A percentile compares a stretch with the other conserved stretches of the same genome.
phyloP scores from a whole-genome alignment of 1,140 invertebrate species.

The Elysia chlorotica region DNA sequence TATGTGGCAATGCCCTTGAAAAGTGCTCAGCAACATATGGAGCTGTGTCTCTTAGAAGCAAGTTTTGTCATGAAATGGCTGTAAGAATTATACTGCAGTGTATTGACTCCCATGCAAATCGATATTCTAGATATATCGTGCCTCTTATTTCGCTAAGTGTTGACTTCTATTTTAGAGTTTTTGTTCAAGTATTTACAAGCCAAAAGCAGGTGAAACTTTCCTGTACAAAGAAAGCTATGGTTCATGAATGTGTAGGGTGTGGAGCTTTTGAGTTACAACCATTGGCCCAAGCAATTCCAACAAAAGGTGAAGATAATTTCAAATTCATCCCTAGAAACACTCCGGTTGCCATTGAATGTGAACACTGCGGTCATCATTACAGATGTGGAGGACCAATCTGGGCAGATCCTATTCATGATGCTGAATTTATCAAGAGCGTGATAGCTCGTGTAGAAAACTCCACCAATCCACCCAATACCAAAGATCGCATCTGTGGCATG shows the following conservation, averaged over 20 bases:
- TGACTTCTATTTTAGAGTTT: constrained; percentile 97
- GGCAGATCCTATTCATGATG: constrained; percentile 82
- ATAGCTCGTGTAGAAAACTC: constrained; percentile 68
- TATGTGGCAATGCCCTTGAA: constrained; percentile 94
- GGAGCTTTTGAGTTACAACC: constrained; percentile 78
- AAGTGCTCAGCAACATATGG: constrained; percentile 96
- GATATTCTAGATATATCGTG: constrained; percentile 90
- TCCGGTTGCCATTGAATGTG: constrained; percentile 72
- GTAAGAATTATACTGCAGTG: constrained; percentile 89
- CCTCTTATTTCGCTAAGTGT: constrained; percentile 90
- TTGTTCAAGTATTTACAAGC: constrained; percentile 83
- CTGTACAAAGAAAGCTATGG: constrained; percentile 78
- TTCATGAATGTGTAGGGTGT: constrained; percentile 90
- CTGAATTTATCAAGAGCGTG: constrained; percentile 75
- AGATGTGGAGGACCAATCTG: constrained; percentile 94
- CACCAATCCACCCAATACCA: constrained; percentile 66
- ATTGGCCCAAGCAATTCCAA: constrained; percentile 68
- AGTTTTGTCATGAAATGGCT: constrained; percentile 95
- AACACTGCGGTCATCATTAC: constrained; percentile 76
- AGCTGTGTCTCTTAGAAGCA: constrained; percentile 82
- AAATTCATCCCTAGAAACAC: constrained; percentile 73
- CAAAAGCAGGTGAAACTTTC: constrained; percentile 80
- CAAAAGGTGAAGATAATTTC: constrained; percentile 47
- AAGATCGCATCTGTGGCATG: constrained; percentile 73
- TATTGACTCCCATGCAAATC: constrained; percentile 88